phyloP scores from a whole-genome alignment of 1,140 invertebrate genomes.

The Caenorhabditis inopinata region DNA sequence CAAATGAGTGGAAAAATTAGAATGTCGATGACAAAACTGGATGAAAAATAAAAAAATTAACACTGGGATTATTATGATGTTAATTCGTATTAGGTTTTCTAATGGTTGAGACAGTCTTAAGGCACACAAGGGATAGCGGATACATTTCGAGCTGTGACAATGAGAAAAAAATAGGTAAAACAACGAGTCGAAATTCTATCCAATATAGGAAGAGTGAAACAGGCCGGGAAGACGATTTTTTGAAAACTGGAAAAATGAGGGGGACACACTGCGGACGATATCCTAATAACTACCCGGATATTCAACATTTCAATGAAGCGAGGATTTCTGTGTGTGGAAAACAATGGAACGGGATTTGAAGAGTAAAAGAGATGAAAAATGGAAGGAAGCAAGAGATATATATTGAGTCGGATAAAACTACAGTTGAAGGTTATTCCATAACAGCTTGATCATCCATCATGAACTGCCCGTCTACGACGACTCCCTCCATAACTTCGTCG shows the following conservation, averaged over 20 bases:
- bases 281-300: conserved; percentile 19
- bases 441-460: neutral
- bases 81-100: no score
- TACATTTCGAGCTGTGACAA: no score
- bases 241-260: neutral
- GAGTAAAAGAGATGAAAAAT: neutral
- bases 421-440: neutral
- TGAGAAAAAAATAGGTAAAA: no score
- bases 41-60: no score
- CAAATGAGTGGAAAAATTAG: no score
- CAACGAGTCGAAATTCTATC: no score
- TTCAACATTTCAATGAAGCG: neutral
- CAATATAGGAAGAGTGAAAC: no score
- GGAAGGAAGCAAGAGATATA: neutral
- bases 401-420: neutral
- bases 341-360: neutral
- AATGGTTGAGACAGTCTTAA: no score
- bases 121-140: no score
- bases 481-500: conserved; percentile 14
- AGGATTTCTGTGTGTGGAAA: no score
- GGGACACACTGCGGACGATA: neutral
- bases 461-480: neutral
- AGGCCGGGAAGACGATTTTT: neutral
- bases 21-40: no score
- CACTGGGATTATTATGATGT: no score